Evolutionary conservation across 2,888 invertebrate genomes (phyloP).

Genomic region (Ganaspis brasiliensis): DNA sequence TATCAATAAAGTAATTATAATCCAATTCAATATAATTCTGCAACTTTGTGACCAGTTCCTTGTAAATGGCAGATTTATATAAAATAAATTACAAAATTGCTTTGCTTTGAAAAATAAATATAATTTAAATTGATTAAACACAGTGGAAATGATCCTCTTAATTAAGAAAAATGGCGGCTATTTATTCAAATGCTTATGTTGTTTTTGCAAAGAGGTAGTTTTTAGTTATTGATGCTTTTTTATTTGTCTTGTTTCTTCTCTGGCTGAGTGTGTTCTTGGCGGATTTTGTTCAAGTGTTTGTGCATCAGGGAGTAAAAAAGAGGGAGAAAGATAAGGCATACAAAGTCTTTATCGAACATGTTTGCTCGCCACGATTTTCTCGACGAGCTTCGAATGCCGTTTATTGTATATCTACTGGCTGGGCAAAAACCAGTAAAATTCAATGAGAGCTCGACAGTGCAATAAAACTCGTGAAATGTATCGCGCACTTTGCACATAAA

Average conservation of each 20-base stretch:
- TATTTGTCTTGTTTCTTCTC: neutral
- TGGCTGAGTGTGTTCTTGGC: too few relatives aligned
- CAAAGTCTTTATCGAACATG: conserved; percentile 39
- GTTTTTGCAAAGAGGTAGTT: neutral
- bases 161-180: conserved; percentile 17
- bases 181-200: conserved; percentile 21
- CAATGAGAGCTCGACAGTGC: conserved; percentile 60
- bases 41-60: conserved; percentile 57
- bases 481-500: conserved; percentile 63
- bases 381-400: conserved; percentile 19
- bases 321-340: conserved; percentile 4
- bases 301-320: neutral
- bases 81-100: neutral
- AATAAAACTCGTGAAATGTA: conserved; percentile 62
- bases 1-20: conserved; percentile 4
- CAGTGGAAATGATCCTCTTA: conserved; percentile 5
- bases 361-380: conserved; percentile 26
- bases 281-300: conserved; percentile 5
- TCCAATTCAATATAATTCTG: conserved; percentile 54
- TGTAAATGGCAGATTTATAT: conserved; percentile 21
- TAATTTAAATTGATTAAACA: conserved; percentile 7
- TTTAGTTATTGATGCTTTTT: neutral
- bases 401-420: conserved; percentile 33
- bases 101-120: neutral
- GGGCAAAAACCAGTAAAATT: conserved; percentile 62